Evolutionary conservation across 2,888 invertebrate species (phyloP), one percentile per base, ranked within the genome.

Genomic region (Leucozona laternaria): DNA sequence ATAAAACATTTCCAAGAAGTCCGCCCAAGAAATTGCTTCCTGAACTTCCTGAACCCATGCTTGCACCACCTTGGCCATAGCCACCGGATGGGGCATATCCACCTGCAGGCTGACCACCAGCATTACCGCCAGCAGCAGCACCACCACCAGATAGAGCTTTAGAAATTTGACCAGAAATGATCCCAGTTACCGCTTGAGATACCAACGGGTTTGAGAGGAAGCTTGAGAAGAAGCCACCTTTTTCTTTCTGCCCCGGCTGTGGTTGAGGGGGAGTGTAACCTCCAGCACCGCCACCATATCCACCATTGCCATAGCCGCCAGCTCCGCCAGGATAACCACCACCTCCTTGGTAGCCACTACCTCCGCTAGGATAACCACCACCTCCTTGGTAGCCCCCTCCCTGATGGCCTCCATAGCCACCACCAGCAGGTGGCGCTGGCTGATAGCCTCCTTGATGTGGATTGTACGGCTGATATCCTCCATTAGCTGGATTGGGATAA

Each of bases 131-230:
- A 31, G 76, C 73, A 25, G 88, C 82, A 15, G 88, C 88, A 13
- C 92, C 91, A 2, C 92, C 91, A 2, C 92, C 92, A 62, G 91
- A 90, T 25, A 92, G 88, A 40, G 90, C 89, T 80, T 92, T 92
- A 50, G 91, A 89, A 60, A 92, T 91, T 89, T 92, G 92, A 55
- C 91, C 92, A 60, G 92, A 91, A 89, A 92, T 91, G 64, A 92
- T 90, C 79, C 92, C 92, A 79, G 90, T 90, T 43, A 92, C 91
- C 28, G 92, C 92, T 88, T 92, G 91, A 90, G 90, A 90, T 62
- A 92, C 91, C 77, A 90, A 90, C 80, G 92, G 92, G 88, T 91
- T 92, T 25, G 91, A 91, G 58, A 92, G 90, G 88, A 92, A 91
- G 66, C 89, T 91, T 31, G 92, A 92, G 88, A 92, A 91, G 89